Evolutionary conservation across 1,140 invertebrate genomes (phyloP).

Genomic region (Danaus plexippus): DNA sequence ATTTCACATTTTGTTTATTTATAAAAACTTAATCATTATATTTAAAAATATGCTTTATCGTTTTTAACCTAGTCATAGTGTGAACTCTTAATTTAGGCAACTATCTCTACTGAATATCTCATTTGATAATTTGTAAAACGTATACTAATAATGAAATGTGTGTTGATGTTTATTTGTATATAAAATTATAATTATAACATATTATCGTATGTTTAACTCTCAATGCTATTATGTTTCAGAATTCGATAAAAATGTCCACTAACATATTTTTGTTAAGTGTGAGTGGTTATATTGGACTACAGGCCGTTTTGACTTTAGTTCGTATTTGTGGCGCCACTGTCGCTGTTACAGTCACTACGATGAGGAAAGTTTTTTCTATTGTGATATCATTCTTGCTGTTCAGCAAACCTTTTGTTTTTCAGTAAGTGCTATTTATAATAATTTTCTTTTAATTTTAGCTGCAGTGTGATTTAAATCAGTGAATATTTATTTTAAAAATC

Average conservation of each 20-base stretch:
- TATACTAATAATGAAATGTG: too few species aligned
- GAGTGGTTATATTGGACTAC: conserved; percentile 92
- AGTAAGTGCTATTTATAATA: conserved; percentile 77
- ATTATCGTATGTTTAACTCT: too few species aligned
- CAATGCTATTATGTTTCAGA: conserved; percentile 50
- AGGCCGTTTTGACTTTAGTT: conserved; percentile 91
- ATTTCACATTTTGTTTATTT: neutral
- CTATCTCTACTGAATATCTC: too few species aligned
- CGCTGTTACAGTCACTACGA: conserved; percentile 91
- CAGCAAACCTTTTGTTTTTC: conserved; percentile 93
- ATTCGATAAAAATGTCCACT: conserved; percentile 84
- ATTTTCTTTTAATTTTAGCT: neutral
- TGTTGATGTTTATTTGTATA: too few species aligned
- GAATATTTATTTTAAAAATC: neutral
- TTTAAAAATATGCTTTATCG: too few species aligned
- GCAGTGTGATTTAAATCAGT: conserved; percentile 1
- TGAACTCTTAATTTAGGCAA: too few species aligned
- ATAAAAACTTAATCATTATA: too few species aligned
- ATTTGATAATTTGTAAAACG: too few species aligned
- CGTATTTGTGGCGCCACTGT: conserved; percentile 89
- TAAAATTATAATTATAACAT: too few species aligned
- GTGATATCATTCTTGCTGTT: conserved; percentile 94
- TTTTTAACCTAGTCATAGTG: too few species aligned
- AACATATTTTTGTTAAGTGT: conserved; percentile 90
- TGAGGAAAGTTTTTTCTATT: conserved; percentile 93